phyloP scores from a whole-genome alignment of 2,113 vertebrate species.

The Oncorhynchus mykiss region DNA sequence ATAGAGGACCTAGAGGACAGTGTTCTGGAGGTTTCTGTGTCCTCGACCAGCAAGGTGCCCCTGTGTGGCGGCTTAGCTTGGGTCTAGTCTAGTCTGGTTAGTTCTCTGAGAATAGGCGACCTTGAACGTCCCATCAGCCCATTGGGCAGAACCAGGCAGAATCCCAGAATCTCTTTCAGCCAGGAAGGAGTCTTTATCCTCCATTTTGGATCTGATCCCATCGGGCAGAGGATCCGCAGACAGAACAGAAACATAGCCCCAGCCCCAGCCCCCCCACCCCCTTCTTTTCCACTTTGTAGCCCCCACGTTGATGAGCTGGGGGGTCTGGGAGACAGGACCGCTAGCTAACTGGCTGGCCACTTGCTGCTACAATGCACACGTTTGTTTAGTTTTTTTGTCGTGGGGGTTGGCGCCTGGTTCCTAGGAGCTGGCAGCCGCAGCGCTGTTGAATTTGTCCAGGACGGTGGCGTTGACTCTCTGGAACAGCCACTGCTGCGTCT shows the following conservation, averaged over 20 bases:
- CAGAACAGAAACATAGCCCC: constrained; percentile 6
- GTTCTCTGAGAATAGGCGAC: not conserved
- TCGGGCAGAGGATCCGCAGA: not conserved
- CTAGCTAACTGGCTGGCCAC: not conserved
- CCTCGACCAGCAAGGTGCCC: constrained; percentile 50
- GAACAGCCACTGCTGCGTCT: constrained; percentile 90
- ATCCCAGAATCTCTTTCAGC: not conserved
- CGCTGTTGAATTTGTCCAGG: constrained; percentile 82
- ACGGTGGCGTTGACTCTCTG: constrained; percentile 85
- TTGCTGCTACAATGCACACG: not conserved
- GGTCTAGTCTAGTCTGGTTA: constrained; percentile 11
- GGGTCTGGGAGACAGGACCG: constrained; percentile 18
- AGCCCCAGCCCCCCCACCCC: not conserved
- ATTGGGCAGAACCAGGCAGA: not conserved
- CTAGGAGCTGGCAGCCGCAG: constrained; percentile 42
- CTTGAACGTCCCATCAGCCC: constrained; percentile 4
- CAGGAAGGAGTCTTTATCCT: not conserved
- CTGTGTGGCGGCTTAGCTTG: not conserved
- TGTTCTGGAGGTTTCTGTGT: constrained; percentile 11
- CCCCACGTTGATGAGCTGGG: constrained; percentile 30
- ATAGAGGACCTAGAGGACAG: not conserved
- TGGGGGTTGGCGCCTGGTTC: constrained; percentile 6
- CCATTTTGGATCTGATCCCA: not conserved
- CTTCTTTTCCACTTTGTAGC: constrained; percentile 2
- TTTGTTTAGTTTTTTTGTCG: not conserved